Conservation (phyloP, 2,888 invertebrate genomes). For the Metacarcinus magister region DNA sequence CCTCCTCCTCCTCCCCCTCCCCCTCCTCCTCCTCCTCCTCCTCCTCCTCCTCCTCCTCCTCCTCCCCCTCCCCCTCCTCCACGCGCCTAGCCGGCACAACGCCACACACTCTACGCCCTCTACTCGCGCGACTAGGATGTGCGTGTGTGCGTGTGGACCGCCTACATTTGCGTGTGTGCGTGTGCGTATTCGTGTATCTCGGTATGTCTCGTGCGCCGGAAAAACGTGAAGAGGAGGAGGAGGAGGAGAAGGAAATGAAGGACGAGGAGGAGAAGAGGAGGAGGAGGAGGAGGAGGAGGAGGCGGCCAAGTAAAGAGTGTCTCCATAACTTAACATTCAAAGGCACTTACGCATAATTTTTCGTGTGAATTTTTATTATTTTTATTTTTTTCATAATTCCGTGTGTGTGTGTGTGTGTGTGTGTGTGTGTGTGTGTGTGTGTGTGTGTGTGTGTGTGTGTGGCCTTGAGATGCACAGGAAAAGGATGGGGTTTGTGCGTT, state of each 20-base stretch:
- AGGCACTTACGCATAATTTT: background rate
- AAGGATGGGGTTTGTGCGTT: background rate
- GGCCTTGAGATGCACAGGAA: background rate
- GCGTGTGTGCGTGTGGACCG: slow-evolving; percentile 26
- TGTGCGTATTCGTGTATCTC: background rate
- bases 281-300: background rate
- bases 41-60: background rate
- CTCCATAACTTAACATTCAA: background rate
- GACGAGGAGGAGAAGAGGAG: no score
- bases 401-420: slow-evolving; percentile 51
- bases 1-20: background rate
- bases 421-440: slow-evolving; percentile 35
- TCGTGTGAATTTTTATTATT: no score
- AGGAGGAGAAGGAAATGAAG: no score
- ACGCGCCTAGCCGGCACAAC: background rate
- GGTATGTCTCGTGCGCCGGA: background rate
- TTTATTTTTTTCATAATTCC: no score
- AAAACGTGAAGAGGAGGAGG: background rate
- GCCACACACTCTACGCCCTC: background rate
- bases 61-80: background rate
- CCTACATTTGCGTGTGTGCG: background rate
- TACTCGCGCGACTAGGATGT: background rate
- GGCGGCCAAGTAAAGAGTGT: background rate
- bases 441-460: slow-evolving; percentile 44
- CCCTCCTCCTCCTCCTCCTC: background rate